Percentiles rank a stretch among this genome's conserved stretches.
Conservation (phyloP, 2,113 vertebrate species). For the Notechis scutatus region DNA sequence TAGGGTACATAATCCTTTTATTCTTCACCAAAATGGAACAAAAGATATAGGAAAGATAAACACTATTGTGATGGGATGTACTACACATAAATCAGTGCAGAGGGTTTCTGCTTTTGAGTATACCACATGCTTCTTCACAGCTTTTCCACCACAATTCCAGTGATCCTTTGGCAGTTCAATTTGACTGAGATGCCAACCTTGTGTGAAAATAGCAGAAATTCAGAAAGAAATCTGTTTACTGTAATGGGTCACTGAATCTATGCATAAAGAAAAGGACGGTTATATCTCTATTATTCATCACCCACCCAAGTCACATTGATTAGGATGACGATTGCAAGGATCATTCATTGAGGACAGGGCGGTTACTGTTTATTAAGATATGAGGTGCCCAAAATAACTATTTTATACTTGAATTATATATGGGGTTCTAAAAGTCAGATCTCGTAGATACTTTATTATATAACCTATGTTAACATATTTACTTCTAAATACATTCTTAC, state of each 20-base stretch:
- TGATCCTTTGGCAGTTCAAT: not conserved
- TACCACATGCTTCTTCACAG: not conserved
- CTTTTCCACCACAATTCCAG: not conserved
- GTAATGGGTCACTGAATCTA: not conserved
- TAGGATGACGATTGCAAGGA: not conserved
- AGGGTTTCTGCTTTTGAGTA: not conserved
- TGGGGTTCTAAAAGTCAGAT: not conserved
- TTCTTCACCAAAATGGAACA: not conserved
- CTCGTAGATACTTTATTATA: not conserved
- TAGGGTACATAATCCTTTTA: not conserved
- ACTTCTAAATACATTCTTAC: not conserved
- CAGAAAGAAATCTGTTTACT: not conserved
- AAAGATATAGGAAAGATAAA: not conserved
- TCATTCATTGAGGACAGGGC: not conserved
- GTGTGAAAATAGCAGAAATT: not conserved
- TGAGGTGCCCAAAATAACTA: not conserved
- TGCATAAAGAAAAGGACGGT: not conserved
- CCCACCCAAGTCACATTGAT: not conserved
- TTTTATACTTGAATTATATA: not conserved
- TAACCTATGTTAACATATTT: not conserved
- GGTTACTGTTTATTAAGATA: not conserved
- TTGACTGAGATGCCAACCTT: not conserved
- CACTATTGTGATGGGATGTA: not conserved
- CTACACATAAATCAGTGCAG: not conserved
- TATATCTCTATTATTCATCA: not conserved